A percentile compares a stretch with the other conserved stretches of the same genome.
Conservation (phyloP, 2,797 vertebrate species). For the Spatula versicolor region DNA sequence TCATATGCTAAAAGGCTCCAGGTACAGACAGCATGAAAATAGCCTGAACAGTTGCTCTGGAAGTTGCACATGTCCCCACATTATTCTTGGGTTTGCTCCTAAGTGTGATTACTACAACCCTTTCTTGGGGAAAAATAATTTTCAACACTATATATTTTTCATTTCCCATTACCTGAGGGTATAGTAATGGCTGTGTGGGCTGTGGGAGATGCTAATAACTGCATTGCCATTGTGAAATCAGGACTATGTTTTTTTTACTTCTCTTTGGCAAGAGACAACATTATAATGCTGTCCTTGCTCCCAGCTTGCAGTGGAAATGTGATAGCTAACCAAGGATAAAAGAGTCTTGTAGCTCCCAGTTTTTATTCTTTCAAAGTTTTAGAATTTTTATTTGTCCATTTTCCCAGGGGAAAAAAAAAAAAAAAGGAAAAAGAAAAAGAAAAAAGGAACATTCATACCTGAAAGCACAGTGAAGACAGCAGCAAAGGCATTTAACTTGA, state of each 20-base stretch:
- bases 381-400: background rate
- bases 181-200: background rate
- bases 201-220: background rate
- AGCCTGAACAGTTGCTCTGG: background rate
- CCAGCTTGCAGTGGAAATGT: background rate
- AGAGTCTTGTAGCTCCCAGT: rapidly evolving
- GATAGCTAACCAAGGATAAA: background rate
- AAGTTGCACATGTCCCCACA: rapidly evolving
- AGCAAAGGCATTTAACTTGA: constrained; percentile 96
- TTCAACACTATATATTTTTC: background rate
- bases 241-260: background rate
- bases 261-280: background rate
- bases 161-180: background rate
- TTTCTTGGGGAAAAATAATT: background rate
- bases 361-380: background rate
- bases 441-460: constrained; percentile 77
- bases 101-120: background rate
- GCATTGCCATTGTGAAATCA: background rate
- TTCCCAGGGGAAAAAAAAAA: background rate
- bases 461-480: constrained; percentile 97
- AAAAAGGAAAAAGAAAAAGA: background rate
- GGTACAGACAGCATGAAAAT: background rate
- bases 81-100: background rate
- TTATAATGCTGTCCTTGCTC: background rate
- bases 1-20: background rate